Evolutionary conservation across 2,888 invertebrate genomes (phyloP).

Genomic region (Ormia ochracea): DNA sequence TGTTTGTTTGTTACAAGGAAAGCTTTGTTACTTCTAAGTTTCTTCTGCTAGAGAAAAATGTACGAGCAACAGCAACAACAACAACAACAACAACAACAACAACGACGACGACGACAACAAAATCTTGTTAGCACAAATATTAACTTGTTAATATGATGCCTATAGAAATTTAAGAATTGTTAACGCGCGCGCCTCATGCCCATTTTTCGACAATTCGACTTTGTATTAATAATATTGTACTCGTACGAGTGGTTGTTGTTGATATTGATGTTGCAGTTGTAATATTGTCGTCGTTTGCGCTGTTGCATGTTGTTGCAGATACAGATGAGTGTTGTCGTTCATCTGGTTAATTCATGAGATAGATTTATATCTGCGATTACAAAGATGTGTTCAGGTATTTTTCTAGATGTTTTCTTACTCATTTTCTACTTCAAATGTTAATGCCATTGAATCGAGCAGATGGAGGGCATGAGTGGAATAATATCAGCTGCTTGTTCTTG

Average conservation of each 20-base stretch:
- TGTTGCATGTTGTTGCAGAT: conserved; percentile 31
- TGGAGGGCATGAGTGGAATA: conserved; percentile 10
- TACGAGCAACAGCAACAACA: neutral
- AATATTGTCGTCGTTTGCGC: conserved; percentile 33
- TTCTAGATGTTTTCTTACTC: neutral
- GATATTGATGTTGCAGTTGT: conserved; percentile 35
- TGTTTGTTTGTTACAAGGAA: conserved; percentile 11
- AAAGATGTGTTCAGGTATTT: conserved; percentile 60
- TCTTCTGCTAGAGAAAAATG: too few species aligned
- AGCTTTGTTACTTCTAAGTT: conserved; percentile 29
- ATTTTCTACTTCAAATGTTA: conserved; percentile 14
- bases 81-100: neutral
- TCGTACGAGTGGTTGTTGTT: conserved; percentile 3
- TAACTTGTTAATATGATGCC: conserved; percentile 76
- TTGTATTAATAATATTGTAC: conserved; percentile 15
- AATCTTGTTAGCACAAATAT: conserved; percentile 76
- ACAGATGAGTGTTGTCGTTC: conserved; percentile 55
- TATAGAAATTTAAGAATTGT: conserved; percentile 71
- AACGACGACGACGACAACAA: conserved; percentile 42
- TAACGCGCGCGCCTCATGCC: conserved; percentile 47
- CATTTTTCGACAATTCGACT: conserved; percentile 37
- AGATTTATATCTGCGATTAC: conserved; percentile 62
- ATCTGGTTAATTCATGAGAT: conserved; percentile 63
- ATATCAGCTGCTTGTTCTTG: conserved; percentile 51
- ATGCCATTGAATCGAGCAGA: conserved; percentile 1